Conservation (phyloP, 1,140 invertebrate species). For the Habropoda laboriosa region DNA sequence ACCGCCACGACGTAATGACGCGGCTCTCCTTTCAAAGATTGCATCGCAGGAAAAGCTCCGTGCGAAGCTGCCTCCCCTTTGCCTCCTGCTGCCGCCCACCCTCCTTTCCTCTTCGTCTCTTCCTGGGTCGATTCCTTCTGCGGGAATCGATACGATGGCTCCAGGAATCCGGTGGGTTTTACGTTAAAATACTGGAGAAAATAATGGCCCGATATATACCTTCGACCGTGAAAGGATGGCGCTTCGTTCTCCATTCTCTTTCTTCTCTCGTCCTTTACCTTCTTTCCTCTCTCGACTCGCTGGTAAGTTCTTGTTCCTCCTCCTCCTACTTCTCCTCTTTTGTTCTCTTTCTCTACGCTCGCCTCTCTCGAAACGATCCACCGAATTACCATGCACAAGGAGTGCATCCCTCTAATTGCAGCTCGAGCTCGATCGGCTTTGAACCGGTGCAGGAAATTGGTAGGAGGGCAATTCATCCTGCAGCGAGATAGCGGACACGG, state of each 20-base stretch:
- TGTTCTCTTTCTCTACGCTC: constrained; percentile 4
- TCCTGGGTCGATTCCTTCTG: constrained; percentile 54
- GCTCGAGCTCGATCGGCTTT: constrained; percentile 43
- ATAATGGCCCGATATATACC: constrained; percentile 72
- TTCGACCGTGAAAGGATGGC: constrained; percentile 46
- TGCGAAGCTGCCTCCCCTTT: constrained; percentile 58
- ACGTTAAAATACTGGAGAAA: constrained; percentile 78
- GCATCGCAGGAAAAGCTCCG: constrained; percentile 81
- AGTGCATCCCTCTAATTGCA: constrained; percentile 71
- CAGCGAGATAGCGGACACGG: constrained; percentile 43
- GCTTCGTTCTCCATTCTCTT: constrained; percentile 32
- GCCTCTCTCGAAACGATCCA: too few species aligned
- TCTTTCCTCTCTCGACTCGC: neutral
- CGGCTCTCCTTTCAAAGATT: constrained; percentile 82
- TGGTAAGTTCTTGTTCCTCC: neutral
- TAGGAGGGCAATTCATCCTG: constrained; percentile 61
- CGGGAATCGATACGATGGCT: constrained; percentile 78
- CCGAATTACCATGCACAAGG: constrained; percentile 68
- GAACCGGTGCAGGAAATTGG: constrained; percentile 57
- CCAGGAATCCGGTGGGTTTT: constrained; percentile 75
- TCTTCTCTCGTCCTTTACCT: neutral
- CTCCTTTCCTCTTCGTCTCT: constrained; percentile 45
- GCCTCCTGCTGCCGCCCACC: constrained; percentile 48
- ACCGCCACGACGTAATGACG: constrained; percentile 80
- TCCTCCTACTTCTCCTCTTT: neutral